phyloP scores from a whole-genome alignment of 2,113 vertebrate species.

The Percopsis transmontana region DNA sequence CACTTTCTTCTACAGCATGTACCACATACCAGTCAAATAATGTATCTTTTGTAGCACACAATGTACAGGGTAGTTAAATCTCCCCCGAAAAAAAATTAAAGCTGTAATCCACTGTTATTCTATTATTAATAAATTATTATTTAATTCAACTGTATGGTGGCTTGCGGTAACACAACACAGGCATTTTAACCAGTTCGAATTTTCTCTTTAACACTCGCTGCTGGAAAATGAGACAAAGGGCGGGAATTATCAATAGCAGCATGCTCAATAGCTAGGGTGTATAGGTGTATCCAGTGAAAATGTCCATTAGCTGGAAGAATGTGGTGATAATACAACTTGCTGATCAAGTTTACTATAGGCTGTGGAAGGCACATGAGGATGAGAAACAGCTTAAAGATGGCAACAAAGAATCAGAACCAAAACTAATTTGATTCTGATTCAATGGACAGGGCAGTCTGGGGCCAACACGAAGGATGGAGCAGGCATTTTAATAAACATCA shows the following conservation, averaged over 20 bases:
- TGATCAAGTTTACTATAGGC: constrained; percentile 23
- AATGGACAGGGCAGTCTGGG: constrained; percentile 23
- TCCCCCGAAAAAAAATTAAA: constrained; percentile 3
- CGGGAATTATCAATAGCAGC: neutral
- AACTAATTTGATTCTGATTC: constrained; percentile 26
- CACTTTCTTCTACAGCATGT: too few species aligned
- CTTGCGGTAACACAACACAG: too few species aligned
- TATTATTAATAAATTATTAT: too few species aligned
- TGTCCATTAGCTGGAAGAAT: constrained; percentile 29
- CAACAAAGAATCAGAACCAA: constrained; percentile 32
- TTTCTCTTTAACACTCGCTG: too few species aligned
- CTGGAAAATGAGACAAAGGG: too few species aligned
- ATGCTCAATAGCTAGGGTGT: neutral
- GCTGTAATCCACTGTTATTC: too few species aligned
- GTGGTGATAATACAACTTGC: constrained; percentile 42
- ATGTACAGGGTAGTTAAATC: neutral
- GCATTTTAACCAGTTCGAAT: too few species aligned
- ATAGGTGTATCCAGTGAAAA: neutral
- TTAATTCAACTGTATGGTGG: too few species aligned
- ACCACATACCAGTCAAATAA: too few species aligned
- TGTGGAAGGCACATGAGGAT: constrained; percentile 70
- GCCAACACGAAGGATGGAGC: constrained; percentile 9
- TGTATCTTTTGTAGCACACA: too few species aligned
- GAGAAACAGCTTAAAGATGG: constrained; percentile 34
- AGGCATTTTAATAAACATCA: constrained; percentile 8